Conservation (phyloP, 2,113 vertebrate genomes). For the Erythrolamprus reginae region DNA sequence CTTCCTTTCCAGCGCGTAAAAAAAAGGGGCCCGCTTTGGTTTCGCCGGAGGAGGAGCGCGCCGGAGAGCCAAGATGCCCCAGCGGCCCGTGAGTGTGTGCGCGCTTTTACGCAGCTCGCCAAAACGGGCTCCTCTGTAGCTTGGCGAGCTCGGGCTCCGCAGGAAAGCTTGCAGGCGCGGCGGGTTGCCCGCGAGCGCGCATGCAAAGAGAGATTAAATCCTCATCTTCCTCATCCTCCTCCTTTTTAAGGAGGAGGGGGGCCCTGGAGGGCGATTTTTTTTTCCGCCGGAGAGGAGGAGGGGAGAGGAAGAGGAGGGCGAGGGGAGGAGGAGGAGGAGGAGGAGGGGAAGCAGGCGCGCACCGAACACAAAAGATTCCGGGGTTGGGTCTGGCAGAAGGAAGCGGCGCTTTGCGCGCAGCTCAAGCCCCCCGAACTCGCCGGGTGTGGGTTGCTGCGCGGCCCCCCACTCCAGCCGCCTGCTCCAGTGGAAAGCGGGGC, state of each 20-base stretch:
- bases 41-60: not conserved
- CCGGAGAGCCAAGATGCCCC: not conserved
- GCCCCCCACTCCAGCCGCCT: too few species aligned
- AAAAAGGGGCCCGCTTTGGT: not conserved
- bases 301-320: not conserved
- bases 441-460: constrained; percentile 13
- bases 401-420: not conserved
- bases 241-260: not conserved
- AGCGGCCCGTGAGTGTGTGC: not conserved
- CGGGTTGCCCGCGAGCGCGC: not conserved
- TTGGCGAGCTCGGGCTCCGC: not conserved
- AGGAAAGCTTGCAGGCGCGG: not conserved
- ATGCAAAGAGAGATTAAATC: not conserved
- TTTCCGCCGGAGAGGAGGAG: not conserved
- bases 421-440: not conserved
- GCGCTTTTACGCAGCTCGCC: not conserved
- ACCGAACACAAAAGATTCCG: constrained; percentile 20
- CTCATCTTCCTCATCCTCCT: not conserved
- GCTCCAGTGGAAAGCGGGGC: not conserved
- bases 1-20: not conserved
- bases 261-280: not conserved
- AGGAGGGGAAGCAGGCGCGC: not conserved
- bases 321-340: not conserved
- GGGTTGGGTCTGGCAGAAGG: constrained; percentile 27
- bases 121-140: not conserved